Evolutionary conservation across 2,113 vertebrate genomes (phyloP).

Genomic region (Astur gentilis): DNA sequence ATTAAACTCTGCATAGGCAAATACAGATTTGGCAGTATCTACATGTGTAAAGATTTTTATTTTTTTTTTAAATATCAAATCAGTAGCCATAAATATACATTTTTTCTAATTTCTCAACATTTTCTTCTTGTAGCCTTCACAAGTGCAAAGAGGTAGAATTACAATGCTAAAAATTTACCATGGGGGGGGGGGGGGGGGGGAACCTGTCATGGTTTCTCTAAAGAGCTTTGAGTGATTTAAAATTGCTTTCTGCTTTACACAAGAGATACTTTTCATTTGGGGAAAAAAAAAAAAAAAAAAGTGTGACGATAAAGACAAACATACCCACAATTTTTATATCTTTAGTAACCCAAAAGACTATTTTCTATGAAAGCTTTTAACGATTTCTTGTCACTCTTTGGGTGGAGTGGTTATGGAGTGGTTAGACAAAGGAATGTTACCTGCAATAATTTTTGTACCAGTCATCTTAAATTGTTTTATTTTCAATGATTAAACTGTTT

Average conservation of each 20-base stretch:
- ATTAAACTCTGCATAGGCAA: background rate
- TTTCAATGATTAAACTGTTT: background rate
- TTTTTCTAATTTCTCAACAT: background rate
- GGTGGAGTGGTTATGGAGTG: background rate
- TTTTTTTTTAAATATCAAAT: background rate
- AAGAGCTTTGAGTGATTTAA: background rate
- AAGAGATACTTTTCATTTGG: background rate
- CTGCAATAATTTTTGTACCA: background rate
- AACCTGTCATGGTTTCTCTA: background rate
- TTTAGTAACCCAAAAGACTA: background rate
- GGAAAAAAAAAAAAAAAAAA: fast-evolving
- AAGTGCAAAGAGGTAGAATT: background rate
- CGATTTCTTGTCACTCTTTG: background rate
- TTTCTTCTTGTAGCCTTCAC: background rate
- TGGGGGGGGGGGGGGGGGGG: no score
- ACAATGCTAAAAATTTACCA: background rate
- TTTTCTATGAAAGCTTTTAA: background rate
- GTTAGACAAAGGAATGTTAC: background rate
- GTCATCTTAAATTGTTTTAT: background rate
- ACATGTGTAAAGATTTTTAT: background rate
- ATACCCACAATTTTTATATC: background rate
- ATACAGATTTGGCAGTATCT: background rate
- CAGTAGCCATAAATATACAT: fast-evolving
- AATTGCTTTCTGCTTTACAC: background rate
- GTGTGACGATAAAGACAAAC: background rate